Evolutionary conservation across 53 echinoderm and acorn worm species (phyloP).

Genomic region (Holothuria leucospilota): DNA sequence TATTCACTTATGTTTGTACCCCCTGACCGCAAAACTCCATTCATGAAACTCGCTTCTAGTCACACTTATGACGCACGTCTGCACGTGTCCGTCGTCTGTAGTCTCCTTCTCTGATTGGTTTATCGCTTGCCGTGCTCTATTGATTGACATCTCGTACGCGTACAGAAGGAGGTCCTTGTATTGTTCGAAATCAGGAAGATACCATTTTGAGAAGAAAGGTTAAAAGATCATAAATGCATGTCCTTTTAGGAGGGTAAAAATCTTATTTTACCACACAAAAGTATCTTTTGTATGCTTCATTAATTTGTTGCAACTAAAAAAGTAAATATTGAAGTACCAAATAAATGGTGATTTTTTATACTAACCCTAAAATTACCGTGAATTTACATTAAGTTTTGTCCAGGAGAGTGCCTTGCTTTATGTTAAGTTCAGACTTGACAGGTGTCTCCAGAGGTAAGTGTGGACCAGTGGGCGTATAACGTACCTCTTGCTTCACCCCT

Average conservation of each 20-base stretch:
- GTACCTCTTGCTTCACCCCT: slow-evolving; percentile 27
- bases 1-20: slow-evolving; percentile 12
- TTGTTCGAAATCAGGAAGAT: slow-evolving; percentile 27
- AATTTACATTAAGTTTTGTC: no score
- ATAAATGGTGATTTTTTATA: no score
- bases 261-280: no score
- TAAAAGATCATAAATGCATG: not conserved
- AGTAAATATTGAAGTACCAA: no score
- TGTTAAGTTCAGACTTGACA: not conserved
- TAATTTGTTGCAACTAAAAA: no score
- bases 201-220: slow-evolving; percentile 10
- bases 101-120: slow-evolving; percentile 14
- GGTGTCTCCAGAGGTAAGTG: slow-evolving; percentile 17
- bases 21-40: slow-evolving; percentile 28
- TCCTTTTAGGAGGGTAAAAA: no score
- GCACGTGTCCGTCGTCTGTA: slow-evolving; percentile 19
- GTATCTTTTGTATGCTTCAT: no score
- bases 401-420: no score
- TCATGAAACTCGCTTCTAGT: slow-evolving; percentile 23
- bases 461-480: slow-evolving; percentile 30
- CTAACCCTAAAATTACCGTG: no score
- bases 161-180: slow-evolving; percentile 6
- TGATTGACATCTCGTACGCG: not conserved
- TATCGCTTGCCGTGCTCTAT: not conserved
- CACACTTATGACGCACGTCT: slow-evolving; percentile 41